Evolutionary conservation across 2,888 invertebrate genomes (phyloP), one percentile per base, ranked within the genome.

Genomic region (Phyto melanocephala): DNA sequence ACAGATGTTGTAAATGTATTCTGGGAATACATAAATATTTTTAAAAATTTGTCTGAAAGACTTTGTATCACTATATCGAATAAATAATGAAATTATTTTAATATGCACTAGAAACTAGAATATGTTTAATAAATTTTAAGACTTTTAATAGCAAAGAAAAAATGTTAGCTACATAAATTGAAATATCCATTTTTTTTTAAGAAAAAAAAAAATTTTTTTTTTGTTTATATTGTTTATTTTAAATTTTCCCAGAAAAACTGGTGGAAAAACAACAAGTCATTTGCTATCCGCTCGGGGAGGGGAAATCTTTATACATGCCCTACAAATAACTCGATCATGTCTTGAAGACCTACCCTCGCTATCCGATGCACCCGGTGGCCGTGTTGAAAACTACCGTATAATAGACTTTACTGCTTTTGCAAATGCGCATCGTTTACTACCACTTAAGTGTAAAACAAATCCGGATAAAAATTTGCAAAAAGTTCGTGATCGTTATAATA

Each of bases 271-370:
- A 0, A 96, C 97, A 28, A 98, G 98, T 0, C 99, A 99, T 91
- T 94, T 99, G 88, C 90, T 99, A 65, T 96, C 98, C 0, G 96
- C 98, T 10, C 98, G 99, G 86, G 98, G 98, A 0, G 98, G 98
- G 0, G 98, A 98, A 92, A 96, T 99, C 86, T 99, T 97, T 92
- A 96, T 99, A 84, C 98, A 99, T 85, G 96, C 97, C 0, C 92
- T 99, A 50, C 95, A 95, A 28, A 97, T 97, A 0, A 93, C 95
- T 2, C 93, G 98, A 42, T 96, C 96, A 50, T 95, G 97, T 3
- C 93, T 98, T 70, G 98, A 99, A 90, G 99, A 99, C 90, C 97
- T 98, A 0, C 98, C 98, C 0, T 97, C 98, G 0, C 96, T 99
- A 65, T 97, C 96, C 33, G 99, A 99, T 91, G 98, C 98, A 0